Percentiles rank a stretch among this genome's conserved stretches.
These are phyloP conservation scores for Cynopterus brachyotis DNA, from an alignment of 2,113 vertebrate species.

Conservation along the genomic window DNA sequence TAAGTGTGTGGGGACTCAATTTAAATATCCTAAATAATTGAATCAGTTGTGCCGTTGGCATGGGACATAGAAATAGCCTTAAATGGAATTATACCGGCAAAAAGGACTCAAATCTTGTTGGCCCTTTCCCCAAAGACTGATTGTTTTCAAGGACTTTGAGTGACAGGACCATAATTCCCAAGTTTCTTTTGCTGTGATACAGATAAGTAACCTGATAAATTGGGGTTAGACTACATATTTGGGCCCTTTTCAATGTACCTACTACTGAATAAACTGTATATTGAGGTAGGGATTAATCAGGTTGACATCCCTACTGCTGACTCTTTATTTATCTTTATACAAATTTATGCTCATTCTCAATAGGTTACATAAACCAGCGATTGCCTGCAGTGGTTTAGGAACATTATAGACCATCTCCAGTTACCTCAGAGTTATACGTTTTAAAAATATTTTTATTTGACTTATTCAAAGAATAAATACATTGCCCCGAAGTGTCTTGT, in stretches of 20 bases:
- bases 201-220: conserved; percentile 12
- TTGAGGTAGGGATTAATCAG: neutral
- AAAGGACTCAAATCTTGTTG: neutral
- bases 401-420: neutral
- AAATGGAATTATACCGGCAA: neutral
- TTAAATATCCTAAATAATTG: conserved; percentile 3
- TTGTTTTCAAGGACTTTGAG: neutral
- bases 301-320: neutral
- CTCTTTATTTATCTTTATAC: neutral
- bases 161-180: neutral
- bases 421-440: neutral
- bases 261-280: neutral
- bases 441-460: neutral
- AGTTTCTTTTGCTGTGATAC: neutral
- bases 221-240: neutral
- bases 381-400: neutral
- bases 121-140: neutral
- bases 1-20: neutral
- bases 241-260: neutral
- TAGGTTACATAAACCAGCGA: neutral
- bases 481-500: neutral
- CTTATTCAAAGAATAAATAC: neutral
- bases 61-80: neutral
- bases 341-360: neutral
- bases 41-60: neutral